A percentile compares a stretch with the other conserved stretches of the same genome.
phyloP scores from a whole-genome alignment of 1,140 invertebrate species.

The Parasteatoda tepidariorum region DNA sequence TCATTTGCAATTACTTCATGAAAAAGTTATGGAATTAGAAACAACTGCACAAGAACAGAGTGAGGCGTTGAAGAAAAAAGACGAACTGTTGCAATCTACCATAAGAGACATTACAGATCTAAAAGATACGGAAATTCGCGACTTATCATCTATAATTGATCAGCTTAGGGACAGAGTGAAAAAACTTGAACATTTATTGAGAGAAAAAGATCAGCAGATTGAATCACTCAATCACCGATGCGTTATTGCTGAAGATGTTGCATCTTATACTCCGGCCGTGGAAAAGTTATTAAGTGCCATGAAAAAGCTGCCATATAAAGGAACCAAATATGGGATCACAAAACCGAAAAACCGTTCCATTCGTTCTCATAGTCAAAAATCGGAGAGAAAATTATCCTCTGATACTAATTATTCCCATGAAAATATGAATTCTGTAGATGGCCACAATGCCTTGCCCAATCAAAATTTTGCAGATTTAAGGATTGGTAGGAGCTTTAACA shows the following conservation, averaged over 20 bases:
- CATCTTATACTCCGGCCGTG: constrained; percentile 57
- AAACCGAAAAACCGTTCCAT: constrained; percentile 10
- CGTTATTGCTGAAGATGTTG: constrained; percentile 59
- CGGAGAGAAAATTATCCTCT: constrained; percentile 9
- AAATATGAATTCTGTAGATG: constrained; percentile 39
- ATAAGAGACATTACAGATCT: constrained; percentile 57
- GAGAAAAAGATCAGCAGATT: constrained; percentile 62
- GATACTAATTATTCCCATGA: constrained; percentile 23
- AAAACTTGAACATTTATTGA: constrained; percentile 61
- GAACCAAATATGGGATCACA: constrained; percentile 1
- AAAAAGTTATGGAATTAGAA: constrained; percentile 62
- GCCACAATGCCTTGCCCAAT: constrained; percentile 19
- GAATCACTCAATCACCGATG: constrained; percentile 57
- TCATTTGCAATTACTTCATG: constrained; percentile 63
- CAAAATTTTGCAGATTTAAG: constrained; percentile 59
- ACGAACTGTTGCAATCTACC: constrained; percentile 60
- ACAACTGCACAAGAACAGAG: constrained; percentile 60
- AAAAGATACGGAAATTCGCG: constrained; percentile 62
- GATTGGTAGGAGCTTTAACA: constrained; percentile 64
- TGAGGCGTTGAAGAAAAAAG: constrained; percentile 62
- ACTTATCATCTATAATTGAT: constrained; percentile 51
- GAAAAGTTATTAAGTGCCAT: constrained; percentile 61
- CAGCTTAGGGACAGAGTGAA: constrained; percentile 54
- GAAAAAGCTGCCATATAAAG: constrained; percentile 59
- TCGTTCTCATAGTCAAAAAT: constrained; percentile 15